phyloP scores from a whole-genome alignment of 2,888 invertebrate genomes.

The Synergus laeviventris region DNA sequence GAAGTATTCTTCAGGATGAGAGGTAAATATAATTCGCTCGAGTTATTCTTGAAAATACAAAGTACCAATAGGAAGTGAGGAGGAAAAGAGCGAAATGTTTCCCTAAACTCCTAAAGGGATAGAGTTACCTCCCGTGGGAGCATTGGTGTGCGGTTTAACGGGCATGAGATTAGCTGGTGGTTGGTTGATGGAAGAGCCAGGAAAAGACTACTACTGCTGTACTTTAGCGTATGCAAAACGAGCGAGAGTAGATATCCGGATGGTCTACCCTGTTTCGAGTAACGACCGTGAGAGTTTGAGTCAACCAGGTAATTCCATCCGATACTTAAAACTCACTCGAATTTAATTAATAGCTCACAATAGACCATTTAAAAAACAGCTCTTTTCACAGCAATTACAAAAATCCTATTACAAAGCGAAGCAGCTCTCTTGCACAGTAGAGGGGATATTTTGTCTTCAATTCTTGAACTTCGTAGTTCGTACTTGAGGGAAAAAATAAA shows the following conservation, averaged over 20 bases:
- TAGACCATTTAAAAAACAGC: neutral
- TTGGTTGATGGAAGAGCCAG: conserved; percentile 32
- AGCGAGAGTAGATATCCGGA: conserved; percentile 21
- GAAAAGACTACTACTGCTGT: conserved; percentile 34
- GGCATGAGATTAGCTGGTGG: conserved; percentile 34
- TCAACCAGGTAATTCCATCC: conserved; percentile 19
- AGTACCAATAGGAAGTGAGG: neutral
- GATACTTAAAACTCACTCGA: conserved; percentile 12
- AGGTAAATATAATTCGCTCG: neutral
- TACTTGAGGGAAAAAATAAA: neutral
- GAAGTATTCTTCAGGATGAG: neutral
- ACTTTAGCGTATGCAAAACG: conserved; percentile 29
- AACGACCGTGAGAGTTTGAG: conserved; percentile 34
- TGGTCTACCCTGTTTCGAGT: conserved; percentile 28
- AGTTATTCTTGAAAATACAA: conserved; percentile 8
- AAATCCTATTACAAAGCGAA: too few species aligned
- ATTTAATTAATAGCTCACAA: conserved; percentile 1
- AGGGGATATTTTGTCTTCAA: neutral
- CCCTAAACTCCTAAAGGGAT: neutral
- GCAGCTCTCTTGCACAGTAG: neutral
- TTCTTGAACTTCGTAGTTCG: neutral
- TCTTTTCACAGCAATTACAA: neutral
- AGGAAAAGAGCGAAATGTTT: conserved; percentile 9
- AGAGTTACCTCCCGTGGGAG: conserved; percentile 32
- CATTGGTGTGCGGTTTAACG: conserved; percentile 32